Conservation (phyloP, 2,888 invertebrate genomes). For the Agrotis clavis region DNA sequence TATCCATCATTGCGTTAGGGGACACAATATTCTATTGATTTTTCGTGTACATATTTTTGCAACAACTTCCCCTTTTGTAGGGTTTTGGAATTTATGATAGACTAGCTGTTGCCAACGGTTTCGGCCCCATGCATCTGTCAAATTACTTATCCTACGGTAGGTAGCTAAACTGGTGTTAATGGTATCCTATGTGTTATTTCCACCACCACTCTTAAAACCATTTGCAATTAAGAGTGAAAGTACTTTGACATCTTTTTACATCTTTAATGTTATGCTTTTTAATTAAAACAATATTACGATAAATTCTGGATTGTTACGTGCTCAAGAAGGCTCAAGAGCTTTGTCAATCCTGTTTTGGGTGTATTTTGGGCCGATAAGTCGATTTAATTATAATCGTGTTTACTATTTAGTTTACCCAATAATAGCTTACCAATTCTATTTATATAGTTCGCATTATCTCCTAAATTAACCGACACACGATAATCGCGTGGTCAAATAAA, state of each 20-base stretch:
- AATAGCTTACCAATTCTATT: background rate
- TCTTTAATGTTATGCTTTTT: no score
- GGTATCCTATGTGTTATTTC: no score
- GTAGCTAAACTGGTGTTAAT: no score
- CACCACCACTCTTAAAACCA: no score
- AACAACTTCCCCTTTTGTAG: background rate
- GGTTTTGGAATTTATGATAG: conserved; percentile 9
- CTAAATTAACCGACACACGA: conserved; percentile 41
- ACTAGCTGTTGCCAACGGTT: no score
- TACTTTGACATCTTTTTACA: no score
- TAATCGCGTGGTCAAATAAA: conserved; percentile 48
- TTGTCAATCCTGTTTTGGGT: background rate
- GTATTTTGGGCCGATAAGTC: background rate
- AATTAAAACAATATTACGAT: background rate
- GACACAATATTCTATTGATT: conserved; percentile 84
- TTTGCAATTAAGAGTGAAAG: no score
- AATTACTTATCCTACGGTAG: no score
- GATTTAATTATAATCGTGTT: background rate
- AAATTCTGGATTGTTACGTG: background rate
- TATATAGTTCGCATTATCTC: conserved; percentile 24
- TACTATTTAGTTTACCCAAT: background rate
- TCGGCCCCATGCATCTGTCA: no score
- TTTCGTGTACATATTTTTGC: conserved; percentile 57
- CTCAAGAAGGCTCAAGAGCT: background rate
- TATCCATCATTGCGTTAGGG: conserved; percentile 88